phyloP scores from a whole-genome alignment of 2,888 invertebrate genomes.

The Psylliodes chrysocephalus region DNA sequence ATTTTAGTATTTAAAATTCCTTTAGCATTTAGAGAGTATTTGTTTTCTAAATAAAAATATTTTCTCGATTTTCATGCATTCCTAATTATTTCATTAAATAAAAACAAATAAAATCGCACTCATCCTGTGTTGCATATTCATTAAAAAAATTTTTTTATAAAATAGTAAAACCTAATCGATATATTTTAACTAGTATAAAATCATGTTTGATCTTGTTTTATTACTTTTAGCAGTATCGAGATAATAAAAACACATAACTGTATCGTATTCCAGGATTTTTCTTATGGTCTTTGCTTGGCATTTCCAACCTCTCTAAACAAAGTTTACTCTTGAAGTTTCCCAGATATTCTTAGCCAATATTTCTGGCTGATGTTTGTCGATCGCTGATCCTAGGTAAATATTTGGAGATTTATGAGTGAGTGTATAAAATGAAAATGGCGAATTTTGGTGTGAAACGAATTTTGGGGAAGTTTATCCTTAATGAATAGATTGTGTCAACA shows the following conservation, averaged over 20 bases:
- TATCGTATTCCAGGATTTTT: background rate
- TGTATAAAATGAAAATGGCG: constrained; percentile 35
- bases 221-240: background rate
- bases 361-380: constrained; percentile 41
- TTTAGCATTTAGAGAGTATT: background rate
- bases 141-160: no score
- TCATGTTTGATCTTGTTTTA: background rate
- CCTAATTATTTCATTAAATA: no score
- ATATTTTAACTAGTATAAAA: no score
- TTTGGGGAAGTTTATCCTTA: constrained; percentile 20
- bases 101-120: no score
- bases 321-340: constrained; percentile 24
- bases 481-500: constrained; percentile 18
- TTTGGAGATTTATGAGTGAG: constrained; percentile 51
- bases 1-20: constrained; percentile 27
- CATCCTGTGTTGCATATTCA: no score
- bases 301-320: constrained; percentile 27
- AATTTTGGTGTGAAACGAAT: constrained; percentile 38
- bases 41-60: no score
- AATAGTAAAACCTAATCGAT: no score
- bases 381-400: constrained; percentile 51
- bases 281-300: background rate
- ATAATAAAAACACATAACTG: constrained; percentile 12
- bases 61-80: no score
- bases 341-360: constrained; percentile 40